A percentile compares a stretch with the other conserved stretches of the same genome.
phyloP scores from a whole-genome alignment of 2,797 vertebrate genomes.

The Pangasius mekongensis region DNA sequence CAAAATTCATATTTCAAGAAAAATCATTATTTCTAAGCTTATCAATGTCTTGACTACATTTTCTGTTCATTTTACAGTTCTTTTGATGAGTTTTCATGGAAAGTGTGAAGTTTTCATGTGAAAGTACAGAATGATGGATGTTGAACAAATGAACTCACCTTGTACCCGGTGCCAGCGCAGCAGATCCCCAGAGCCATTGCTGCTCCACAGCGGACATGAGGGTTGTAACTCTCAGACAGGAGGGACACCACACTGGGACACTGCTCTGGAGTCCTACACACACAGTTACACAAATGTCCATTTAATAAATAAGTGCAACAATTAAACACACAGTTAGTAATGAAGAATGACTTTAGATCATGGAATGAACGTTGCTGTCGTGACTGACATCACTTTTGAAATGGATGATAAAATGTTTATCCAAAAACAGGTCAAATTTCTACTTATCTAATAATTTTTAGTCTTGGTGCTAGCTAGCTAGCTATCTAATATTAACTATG shows the following conservation, averaged over 20 bases:
- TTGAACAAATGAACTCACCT: slow-evolving; percentile 74
- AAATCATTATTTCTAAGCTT: too few species aligned
- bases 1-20: too few species aligned
- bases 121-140: not conserved
- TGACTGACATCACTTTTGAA: not conserved
- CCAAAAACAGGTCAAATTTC: too few species aligned
- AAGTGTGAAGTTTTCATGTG: too few species aligned
- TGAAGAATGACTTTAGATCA: not conserved
- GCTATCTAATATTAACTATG: not conserved
- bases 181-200: slow-evolving; percentile 99
- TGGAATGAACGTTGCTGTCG: not conserved
- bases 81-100: too few species aligned
- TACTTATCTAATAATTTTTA: not conserved
- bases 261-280: slow-evolving; percentile 93
- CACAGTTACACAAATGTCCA: not conserved
- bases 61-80: too few species aligned
- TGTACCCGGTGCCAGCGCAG: slow-evolving; percentile 97
- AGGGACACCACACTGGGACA: slow-evolving; percentile 97
- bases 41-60: too few species aligned
- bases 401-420: not conserved
- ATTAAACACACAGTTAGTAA: not conserved
- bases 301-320: not conserved
- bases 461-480: not conserved
- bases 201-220: slow-evolving; percentile 96
- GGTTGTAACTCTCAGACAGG: slow-evolving; percentile 98